Conservation (phyloP, 2,797 vertebrate species). For the Bovichtus diacanthus region DNA sequence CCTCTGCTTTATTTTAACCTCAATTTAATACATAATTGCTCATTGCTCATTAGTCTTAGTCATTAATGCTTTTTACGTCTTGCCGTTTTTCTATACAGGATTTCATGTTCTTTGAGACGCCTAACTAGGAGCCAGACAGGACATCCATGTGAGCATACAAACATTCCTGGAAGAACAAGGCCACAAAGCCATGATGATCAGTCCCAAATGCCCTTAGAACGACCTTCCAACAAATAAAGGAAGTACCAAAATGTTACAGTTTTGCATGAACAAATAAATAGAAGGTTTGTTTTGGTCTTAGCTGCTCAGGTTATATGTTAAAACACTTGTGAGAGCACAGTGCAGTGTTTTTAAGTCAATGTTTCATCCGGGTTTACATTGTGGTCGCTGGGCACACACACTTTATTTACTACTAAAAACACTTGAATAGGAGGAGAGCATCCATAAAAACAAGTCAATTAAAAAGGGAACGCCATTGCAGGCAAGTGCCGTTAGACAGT, state of each 20-base stretch:
- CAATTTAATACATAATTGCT: background rate
- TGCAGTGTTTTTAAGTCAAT: slow-evolving; percentile 20
- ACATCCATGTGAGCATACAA: slow-evolving; percentile 8
- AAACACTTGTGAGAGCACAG: slow-evolving; percentile 31
- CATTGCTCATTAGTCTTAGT: no score
- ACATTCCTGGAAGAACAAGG: slow-evolving; percentile 62
- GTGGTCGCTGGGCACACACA: background rate
- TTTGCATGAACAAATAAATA: slow-evolving; percentile 61
- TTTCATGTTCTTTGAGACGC: slow-evolving; percentile 87
- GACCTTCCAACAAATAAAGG: slow-evolving; percentile 52
- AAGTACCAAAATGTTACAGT: slow-evolving; percentile 38
- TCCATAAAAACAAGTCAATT: background rate
- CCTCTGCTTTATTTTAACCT: slow-evolving; percentile 6
- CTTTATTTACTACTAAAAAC: slow-evolving; percentile 3
- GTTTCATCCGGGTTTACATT: slow-evolving; percentile 50
- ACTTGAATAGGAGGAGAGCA: slow-evolving; percentile 10
- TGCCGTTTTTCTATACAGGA: slow-evolving; percentile 71
- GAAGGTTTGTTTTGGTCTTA: slow-evolving; percentile 58
- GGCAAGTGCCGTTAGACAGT: slow-evolving; percentile 21
- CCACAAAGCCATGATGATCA: slow-evolving; percentile 63
- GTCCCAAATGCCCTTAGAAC: slow-evolving; percentile 42
- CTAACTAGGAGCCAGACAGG: slow-evolving; percentile 70
- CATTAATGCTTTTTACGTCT: background rate
- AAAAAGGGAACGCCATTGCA: background rate
- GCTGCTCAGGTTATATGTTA: slow-evolving; percentile 58